Percentiles rank a stretch among this genome's conserved stretches.
Evolutionary conservation across 2,797 vertebrate genomes (phyloP).

Genomic region (Ceryle rudis): DNA sequence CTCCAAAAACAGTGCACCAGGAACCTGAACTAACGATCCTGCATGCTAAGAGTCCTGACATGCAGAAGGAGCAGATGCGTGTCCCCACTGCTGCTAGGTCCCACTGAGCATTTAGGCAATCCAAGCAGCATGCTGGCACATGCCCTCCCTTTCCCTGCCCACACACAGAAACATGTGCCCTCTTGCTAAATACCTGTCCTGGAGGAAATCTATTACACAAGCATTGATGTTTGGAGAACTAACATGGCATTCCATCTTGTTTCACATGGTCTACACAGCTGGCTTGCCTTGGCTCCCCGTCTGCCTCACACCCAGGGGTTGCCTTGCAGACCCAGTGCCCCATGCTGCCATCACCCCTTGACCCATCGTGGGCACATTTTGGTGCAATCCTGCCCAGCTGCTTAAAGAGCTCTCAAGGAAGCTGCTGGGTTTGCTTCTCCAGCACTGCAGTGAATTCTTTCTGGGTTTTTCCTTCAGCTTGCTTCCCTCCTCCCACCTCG

Average conservation of each 20-base stretch:
- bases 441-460: fast-evolving
- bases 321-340: background rate
- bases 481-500: background rate
- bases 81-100: background rate
- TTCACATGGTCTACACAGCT: fast-evolving
- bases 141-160: background rate
- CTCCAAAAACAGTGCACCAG: background rate
- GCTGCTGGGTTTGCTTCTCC: background rate
- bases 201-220: background rate
- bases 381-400: background rate
- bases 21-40: background rate
- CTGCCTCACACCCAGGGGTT: background rate
- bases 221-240: background rate
- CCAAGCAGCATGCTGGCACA: background rate
- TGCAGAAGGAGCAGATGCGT: background rate
- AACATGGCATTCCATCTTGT: background rate
- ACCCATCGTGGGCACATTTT: background rate
- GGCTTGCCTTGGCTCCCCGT: background rate
- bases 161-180: background rate
- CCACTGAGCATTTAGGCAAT: background rate
- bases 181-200: background rate
- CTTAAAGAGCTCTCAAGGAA: background rate
- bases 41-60: fast-evolving
- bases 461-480: background rate
- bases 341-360: fast-evolving